Evolutionary conservation across 2,888 invertebrate genomes (phyloP), one percentile per base, ranked within the genome.

Genomic region (Troglohyphantes excavatus): DNA sequence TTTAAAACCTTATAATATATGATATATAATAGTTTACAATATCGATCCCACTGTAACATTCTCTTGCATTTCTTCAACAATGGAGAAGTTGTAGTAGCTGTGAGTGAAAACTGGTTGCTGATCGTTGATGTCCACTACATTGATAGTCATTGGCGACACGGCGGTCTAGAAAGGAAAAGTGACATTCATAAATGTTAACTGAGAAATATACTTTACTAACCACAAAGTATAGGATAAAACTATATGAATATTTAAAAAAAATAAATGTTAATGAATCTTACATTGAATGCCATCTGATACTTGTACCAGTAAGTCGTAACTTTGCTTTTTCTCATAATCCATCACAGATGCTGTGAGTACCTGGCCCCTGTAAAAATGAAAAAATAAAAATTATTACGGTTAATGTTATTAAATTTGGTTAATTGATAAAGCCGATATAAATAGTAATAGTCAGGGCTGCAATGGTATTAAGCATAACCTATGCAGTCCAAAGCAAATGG

Each of bases 41-140:
- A 92, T 91, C 3, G 91, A 87, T 46, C 92, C 92, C 17, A 92
- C 90, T 9, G 92, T 92, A 2, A 91, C 72, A 82, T 92, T 92
- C 67, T 90, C 90, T 63, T 90, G 87, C 84, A 91, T 87, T 87
- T 92, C 92, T 90, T 92, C 92, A n/a, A 92, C 91, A 9, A 92
- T 91, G 2, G 92, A 90, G 81, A 92, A 92, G 67, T 92, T 92
- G 82, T 92, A 92, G 21, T 91, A 92, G 43, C 90, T 91, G 63
- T 92, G 92, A 17, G 92, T 91, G 78, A 92, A 92, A 5, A 90
- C 84, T 11, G 92, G 92, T 53, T 91, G 91, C 13, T 91, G 89
- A 59, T 92, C 92, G 67, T 92, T 92, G 19, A 92, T 92, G 39
- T 92, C 92, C 11, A 92, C 92, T 7, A 92, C 91, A 63, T 92